These are phyloP conservation scores for Plagiodera versicolora DNA, from an alignment of 2,888 invertebrate species.

Conservation along the genomic window DNA sequence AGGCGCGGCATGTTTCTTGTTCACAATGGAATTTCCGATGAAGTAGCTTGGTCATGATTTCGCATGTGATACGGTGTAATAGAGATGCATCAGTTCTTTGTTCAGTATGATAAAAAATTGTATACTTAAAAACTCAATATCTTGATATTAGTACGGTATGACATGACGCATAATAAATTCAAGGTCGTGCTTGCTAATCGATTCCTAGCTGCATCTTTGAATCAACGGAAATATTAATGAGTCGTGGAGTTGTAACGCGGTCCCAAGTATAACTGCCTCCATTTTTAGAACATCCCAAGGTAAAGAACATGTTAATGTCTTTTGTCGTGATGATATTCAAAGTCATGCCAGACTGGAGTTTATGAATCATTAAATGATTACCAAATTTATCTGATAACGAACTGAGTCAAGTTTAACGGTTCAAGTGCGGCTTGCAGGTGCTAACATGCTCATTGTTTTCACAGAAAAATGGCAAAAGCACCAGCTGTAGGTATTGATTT, in stretches of 20 bases:
- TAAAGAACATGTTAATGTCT: too few species aligned
- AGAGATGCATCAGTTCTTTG: too few species aligned
- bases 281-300: background rate
- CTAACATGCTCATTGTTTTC: background rate
- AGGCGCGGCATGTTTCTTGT: slow-evolving; percentile 5
- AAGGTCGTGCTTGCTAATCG: background rate
- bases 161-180: background rate
- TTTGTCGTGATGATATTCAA: slow-evolving; percentile 19
- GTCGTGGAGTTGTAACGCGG: background rate
- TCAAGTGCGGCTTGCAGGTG: background rate
- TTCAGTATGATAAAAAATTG: too few species aligned
- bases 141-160: background rate
- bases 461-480: slow-evolving; percentile 61
- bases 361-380: slow-evolving; percentile 19
- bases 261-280: background rate
- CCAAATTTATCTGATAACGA: background rate
- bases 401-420: background rate
- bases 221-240: too few species aligned
- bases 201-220: too few species aligned
- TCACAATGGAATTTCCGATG: background rate
- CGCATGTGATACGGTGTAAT: too few species aligned
- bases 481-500: slow-evolving; percentile 95
- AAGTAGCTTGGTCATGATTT: background rate
- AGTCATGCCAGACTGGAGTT: slow-evolving; percentile 25
- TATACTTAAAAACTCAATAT: too few species aligned